Evolutionary conservation across 2,113 vertebrate species (phyloP), one percentile per base, ranked within the genome.

Genomic region (Poeciliopsis prolifica): DNA sequence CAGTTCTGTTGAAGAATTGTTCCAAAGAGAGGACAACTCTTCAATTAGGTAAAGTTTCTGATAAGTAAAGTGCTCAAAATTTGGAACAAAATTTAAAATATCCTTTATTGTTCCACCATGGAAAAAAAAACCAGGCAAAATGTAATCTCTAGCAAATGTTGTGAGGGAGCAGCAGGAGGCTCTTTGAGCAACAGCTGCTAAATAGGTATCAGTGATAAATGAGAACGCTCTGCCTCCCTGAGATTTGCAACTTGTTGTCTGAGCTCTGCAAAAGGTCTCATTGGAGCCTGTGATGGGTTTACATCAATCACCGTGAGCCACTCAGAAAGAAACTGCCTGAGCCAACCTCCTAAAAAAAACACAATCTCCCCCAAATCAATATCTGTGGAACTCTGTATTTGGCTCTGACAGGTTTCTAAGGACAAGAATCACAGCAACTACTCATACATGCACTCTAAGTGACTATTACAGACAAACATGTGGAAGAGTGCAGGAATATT

Each of bases 141-240:
- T 78, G 35, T 81, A 84, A 86, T 31, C 65, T 78, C 28, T 65
- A 75, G 42, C 29, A 64, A 14, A 40, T 40, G 35, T 73, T 58
- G 22, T n/a, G 24, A 60, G 60, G 30, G 7, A 35, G 51, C 48
- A 60, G 13, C 24, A 15, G 5, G 51, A 19, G 31, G 24, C 54
- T 61, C 37, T 70, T 60, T 15, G n/a, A 19, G 33, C 69, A 70
- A 19, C 31, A 61, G 14, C 51, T 70, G 69, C 51, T 60, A 70
- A 70, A 70, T 70, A 70, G 60, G 31, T 70, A 40, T 61, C 44
- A 40, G 54, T 70, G 54, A 70, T 61, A 61, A 70, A 70, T 61
- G 54, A 70, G 33, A n/a, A 61, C 17, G 31, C 33, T 61, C 24
- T 61, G 9, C n/a, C n/a, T 61, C 31, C 22, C 12, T 33, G 22